Percentiles rank a stretch among this genome's conserved stretches.
phyloP scores from a whole-genome alignment of 2,888 invertebrate genomes.

The Oxyscelio sp. region DNA sequence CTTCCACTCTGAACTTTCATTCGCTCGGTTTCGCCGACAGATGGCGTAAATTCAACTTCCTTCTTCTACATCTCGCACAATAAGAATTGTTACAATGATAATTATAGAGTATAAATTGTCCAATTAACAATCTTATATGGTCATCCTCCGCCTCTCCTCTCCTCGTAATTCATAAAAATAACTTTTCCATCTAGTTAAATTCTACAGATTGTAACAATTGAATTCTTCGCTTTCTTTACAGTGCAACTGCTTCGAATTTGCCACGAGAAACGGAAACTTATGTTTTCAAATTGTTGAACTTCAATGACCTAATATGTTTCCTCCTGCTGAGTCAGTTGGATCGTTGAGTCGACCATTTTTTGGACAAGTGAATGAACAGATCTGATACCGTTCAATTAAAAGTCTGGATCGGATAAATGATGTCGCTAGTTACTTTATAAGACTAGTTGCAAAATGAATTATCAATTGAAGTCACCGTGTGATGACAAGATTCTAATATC shows the following conservation, averaged over 20 bases:
- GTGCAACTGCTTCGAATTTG: constrained; percentile 36
- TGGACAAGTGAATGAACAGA: too few relatives aligned
- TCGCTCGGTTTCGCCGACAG: constrained; percentile 12
- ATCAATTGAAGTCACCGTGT: too few relatives aligned
- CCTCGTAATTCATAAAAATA: constrained; percentile 57
- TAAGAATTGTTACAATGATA: constrained; percentile 57
- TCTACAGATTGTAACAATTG: constrained; percentile 62
- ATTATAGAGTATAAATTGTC: constrained; percentile 70
- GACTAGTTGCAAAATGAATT: too few relatives aligned
- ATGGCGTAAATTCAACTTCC: constrained; percentile 32
- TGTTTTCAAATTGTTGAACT: neutral
- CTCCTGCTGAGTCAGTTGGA: too few relatives aligned
- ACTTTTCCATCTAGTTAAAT: constrained; percentile 54
- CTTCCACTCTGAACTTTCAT: neutral
- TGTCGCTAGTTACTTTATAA: too few relatives aligned
- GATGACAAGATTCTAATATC: too few relatives aligned
- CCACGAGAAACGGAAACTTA: neutral
- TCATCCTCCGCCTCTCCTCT: neutral
- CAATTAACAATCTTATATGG: constrained; percentile 58
- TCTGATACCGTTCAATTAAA: too few relatives aligned
- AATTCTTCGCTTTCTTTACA: constrained; percentile 56
- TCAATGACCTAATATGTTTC: neutral
- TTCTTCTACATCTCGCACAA: constrained; percentile 51
- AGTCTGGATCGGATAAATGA: too few relatives aligned
- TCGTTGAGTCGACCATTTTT: too few relatives aligned